These are phyloP conservation scores for Melanocharis versteri DNA, from an alignment of 2,113 vertebrate genomes.

Conservation along the genomic window DNA sequence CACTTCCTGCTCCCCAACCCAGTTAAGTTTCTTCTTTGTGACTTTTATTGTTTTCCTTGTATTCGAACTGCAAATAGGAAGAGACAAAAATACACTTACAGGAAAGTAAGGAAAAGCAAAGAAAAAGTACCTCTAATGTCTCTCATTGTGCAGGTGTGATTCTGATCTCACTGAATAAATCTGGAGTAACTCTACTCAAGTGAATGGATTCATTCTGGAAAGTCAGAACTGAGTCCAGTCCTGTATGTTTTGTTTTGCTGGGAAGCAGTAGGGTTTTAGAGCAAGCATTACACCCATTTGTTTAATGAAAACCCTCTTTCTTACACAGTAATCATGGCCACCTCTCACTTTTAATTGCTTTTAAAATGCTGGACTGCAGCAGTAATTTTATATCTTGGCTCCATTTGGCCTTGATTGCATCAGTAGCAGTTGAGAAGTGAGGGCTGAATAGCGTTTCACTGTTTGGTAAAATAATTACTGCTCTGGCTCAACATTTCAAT, in stretches of 20 bases:
- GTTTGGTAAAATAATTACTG: conserved; percentile 54
- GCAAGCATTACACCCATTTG: conserved; percentile 4
- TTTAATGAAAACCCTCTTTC: conserved; percentile 59
- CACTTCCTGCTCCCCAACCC: not conserved
- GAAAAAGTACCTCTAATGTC: not conserved
- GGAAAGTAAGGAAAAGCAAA: not conserved
- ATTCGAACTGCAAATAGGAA: conserved; percentile 9
- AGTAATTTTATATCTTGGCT: conserved; percentile 57
- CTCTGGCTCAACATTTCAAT: conserved; percentile 44
- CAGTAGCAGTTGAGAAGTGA: conserved; percentile 45
- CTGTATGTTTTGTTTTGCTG: conserved; percentile 39
- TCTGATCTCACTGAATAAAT: not conserved
- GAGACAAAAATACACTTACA: not conserved
- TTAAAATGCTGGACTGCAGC: conserved; percentile 23
- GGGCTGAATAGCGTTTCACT: conserved; percentile 38
- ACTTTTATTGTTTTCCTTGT: not conserved
- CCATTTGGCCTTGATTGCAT: conserved; percentile 17
- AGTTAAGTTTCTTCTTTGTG: not conserved
- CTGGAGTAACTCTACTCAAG: not conserved
- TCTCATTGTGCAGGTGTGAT: not conserved
- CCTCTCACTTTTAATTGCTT: conserved; percentile 47
- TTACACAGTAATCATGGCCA: not conserved
- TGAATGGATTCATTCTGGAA: conserved; percentile 14
- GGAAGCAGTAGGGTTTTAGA: not conserved
- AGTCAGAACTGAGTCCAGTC: not conserved